Evolutionary conservation across 2,888 invertebrate genomes (phyloP).

Genomic region (Isotomurus palustris): DNA sequence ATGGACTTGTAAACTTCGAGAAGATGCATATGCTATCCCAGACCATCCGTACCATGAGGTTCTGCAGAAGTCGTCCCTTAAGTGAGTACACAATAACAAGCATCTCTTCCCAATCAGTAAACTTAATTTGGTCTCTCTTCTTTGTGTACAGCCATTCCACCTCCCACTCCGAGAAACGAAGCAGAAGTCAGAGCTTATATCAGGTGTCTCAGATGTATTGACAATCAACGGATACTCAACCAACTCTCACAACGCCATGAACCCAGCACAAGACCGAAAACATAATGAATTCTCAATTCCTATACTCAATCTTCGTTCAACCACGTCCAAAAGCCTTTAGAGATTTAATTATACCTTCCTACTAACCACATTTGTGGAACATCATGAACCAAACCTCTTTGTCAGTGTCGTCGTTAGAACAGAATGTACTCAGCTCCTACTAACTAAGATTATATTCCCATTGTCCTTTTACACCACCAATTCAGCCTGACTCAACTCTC

Average conservation of each 20-base stretch:
- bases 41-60: constrained; percentile 69
- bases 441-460: too few species aligned
- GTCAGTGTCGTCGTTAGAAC: too few species aligned
- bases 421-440: too few species aligned
- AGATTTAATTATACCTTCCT: too few species aligned
- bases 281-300: background rate
- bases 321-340: too few species aligned
- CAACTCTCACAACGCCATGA: constrained; percentile 74
- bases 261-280: constrained; percentile 53
- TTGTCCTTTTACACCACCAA: too few species aligned
- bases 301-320: too few species aligned
- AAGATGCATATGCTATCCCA: constrained; percentile 87
- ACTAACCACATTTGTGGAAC: too few species aligned
- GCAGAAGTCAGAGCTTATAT: constrained; percentile 66
- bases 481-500: too few species aligned
- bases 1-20: constrained; percentile 76
- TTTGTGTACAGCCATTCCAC: constrained; percentile 64
- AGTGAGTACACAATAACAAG: constrained; percentile 50
- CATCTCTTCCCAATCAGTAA: background rate
- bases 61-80: constrained; percentile 66
- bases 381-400: too few species aligned
- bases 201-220: constrained; percentile 68
- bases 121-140: background rate
- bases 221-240: constrained; percentile 71
- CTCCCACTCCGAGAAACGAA: constrained; percentile 66